Evolutionary conservation across 2,888 invertebrate genomes (phyloP).

Genomic region (Leucoptera coffeella): DNA sequence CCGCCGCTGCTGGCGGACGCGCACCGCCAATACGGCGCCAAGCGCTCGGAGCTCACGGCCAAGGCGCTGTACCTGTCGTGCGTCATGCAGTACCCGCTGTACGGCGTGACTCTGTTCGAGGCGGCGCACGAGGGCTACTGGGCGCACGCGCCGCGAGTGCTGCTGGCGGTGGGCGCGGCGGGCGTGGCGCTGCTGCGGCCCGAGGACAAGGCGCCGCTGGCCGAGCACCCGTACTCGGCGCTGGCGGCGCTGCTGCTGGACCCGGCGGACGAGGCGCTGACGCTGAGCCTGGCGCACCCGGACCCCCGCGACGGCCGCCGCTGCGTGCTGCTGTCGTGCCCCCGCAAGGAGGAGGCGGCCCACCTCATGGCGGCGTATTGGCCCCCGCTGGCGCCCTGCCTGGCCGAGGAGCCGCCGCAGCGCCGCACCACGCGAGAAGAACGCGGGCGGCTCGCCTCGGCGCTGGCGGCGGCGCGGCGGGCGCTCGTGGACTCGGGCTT

Average conservation of each 20-base stretch:
- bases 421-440: conserved; percentile 78
- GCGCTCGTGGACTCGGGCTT: conserved; percentile 78
- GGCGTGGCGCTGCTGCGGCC: conserved; percentile 88
- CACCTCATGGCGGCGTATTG: conserved; percentile 89
- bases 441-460: conserved; percentile 79
- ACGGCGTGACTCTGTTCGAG: conserved; percentile 80
- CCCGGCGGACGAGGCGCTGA: conserved; percentile 87
- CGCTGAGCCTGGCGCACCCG: conserved; percentile 76
- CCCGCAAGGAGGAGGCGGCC: conserved; percentile 86
- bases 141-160: too few species aligned
- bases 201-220: conserved; percentile 85
- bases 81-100: conserved; percentile 94
- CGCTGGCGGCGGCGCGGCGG: conserved; percentile 75
- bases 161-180: conserved; percentile 85
- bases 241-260: conserved; percentile 88
- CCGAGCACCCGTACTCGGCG: conserved; percentile 85
- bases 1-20: conserved; percentile 82
- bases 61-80: conserved; percentile 91
- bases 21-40: conserved; percentile 87
- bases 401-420: conserved; percentile 60
- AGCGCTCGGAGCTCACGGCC: conserved; percentile 83
- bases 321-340: conserved; percentile 89
- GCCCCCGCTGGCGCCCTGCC: conserved; percentile 75
- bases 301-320: conserved; percentile 55
- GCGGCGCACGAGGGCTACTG: conserved; percentile 92